These are phyloP conservation scores for Oreochromis mossambicus DNA, from an alignment of 2,797 vertebrate species.

Conservation along the genomic window DNA sequence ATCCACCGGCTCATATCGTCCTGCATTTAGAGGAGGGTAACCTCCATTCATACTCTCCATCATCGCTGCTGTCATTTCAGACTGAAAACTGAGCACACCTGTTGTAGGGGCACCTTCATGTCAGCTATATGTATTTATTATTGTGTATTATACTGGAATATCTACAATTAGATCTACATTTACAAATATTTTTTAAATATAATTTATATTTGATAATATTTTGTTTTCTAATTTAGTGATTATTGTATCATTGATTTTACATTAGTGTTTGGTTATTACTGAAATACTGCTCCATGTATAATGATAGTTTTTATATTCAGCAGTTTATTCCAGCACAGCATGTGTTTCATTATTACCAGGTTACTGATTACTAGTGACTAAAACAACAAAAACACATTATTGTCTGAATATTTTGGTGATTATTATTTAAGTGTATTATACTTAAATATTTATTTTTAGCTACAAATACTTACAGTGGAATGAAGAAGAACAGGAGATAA, in stretches of 20 bases:
- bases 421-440: background rate
- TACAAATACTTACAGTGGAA: background rate
- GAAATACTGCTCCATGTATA: background rate
- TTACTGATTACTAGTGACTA: no score
- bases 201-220: background rate
- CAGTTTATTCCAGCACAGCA: background rate
- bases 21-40: background rate
- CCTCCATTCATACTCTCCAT: background rate
- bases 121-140: background rate
- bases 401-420: fast-evolving
- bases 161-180: background rate
- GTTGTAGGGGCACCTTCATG: background rate
- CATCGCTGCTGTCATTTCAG: background rate
- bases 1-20: background rate
- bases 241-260: background rate
- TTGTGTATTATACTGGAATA: background rate
- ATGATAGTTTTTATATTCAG: background rate
- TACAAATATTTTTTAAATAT: background rate
- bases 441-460: fast-evolving
- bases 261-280: background rate
- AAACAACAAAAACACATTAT: background rate
- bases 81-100: background rate
- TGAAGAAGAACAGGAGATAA: background rate
- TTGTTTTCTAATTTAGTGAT: background rate
- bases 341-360: background rate